Evolutionary conservation across 2,797 vertebrate genomes (phyloP), one percentile per base, ranked within the genome.

Genomic region (Choloepus didactylus): DNA sequence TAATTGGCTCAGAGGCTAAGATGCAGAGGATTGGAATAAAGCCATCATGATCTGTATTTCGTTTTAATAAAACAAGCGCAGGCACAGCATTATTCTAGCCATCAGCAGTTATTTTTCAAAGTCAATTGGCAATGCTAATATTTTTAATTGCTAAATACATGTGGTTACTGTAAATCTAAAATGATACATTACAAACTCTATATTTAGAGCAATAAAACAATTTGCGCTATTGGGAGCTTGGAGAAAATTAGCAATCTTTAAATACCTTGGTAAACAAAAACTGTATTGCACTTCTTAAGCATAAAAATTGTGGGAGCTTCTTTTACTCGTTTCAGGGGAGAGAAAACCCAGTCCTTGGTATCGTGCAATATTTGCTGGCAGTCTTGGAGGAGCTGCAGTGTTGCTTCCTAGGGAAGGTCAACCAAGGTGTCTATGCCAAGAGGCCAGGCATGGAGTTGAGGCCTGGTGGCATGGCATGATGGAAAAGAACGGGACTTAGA

Each of bases 81-180:
- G 18, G 23, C 59, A 15, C 15, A 27, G 79, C 62, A 51, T 41
- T 81, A 60, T 84, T 89, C 35, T 11, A 94, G 79, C 29, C 41
- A 23, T 31, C 2, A 2, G 51, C 59, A 56, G 66, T 56, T 77
- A 67, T 76, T 69, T 95, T 77, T 67, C 75, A 89, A 60, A 94
- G 84, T 85, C 73, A 91, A 21, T 94, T 93, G 92, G 95, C 83
- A 86, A 56, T 67, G 77, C 35, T 77, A 83, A 41, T 62, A 23
- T 41, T 79, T 85, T 76, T 86, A 95, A 93, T 91, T 93, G 90
- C 92, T 93, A 85, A 95, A 82, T 67, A 62, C 59, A 64, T 69
- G 87, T 86, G 69, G 41, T 91, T 91, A 60, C 73, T 72, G 60
- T 73, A 94, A 91, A 93, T 81, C 23, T 44, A 64, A 93, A 96